Percentiles rank a stretch among this genome's conserved stretches.
phyloP scores from a whole-genome alignment of 2,888 invertebrate genomes.

The Tyria jacobaeae region DNA sequence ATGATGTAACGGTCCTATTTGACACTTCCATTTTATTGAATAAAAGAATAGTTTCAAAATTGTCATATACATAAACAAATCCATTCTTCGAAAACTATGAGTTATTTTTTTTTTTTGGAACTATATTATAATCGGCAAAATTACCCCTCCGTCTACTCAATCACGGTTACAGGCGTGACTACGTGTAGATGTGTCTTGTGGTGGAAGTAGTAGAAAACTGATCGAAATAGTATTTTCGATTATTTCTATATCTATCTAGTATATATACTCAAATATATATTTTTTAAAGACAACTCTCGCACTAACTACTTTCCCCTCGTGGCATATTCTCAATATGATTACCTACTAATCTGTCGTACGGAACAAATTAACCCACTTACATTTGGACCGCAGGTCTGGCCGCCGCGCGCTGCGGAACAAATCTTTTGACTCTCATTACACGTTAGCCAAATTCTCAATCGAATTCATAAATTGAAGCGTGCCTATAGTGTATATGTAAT shows the following conservation, averaged over 20 bases:
- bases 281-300: conserved; percentile 55
- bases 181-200: no score
- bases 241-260: no score
- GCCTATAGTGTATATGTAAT: no score
- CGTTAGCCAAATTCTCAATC: conserved; percentile 13
- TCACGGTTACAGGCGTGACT: no score
- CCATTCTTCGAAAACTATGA: no score
- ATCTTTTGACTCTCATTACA: conserved; percentile 45
- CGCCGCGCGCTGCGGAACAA: conserved; percentile 59
- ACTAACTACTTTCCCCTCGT: conserved; percentile 67
- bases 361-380: conserved; percentile 67
- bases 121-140: no score
- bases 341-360: conserved; percentile 67
- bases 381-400: conserved; percentile 44
- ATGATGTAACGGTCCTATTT: not conserved
- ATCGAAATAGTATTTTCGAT: no score
- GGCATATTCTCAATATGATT: conserved; percentile 51
- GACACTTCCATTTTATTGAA: not conserved
- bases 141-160: no score
- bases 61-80: no score
- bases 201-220: no score
- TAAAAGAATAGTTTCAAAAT: not conserved
- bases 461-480: conserved; percentile 10
- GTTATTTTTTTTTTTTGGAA: no score
- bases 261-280: no score